These are phyloP conservation scores for Polydrusus tereticollis DNA, from an alignment of 2,888 invertebrate species.

Conservation along the genomic window DNA sequence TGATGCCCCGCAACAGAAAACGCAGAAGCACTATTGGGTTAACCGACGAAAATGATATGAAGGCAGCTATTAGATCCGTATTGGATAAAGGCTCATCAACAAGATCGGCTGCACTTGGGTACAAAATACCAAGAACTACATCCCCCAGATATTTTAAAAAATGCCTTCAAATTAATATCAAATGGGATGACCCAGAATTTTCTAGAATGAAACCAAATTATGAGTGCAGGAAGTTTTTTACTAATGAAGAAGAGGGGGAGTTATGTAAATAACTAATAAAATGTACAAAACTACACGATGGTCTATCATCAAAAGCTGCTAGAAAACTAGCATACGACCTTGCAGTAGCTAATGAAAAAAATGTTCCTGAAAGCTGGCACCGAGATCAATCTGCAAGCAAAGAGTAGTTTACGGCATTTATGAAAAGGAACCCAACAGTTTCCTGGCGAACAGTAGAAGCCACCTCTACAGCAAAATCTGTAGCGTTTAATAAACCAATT, in stretches of 20 bases:
- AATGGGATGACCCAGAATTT: conserved; percentile 16
- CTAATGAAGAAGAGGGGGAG: conserved; percentile 27
- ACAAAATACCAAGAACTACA: conserved; percentile 23
- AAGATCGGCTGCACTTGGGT: conserved; percentile 17
- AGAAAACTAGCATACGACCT: conserved; percentile 39
- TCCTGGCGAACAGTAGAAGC: conserved; percentile 4
- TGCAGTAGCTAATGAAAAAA: conserved; percentile 41
- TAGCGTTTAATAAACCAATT: conserved; percentile 37
- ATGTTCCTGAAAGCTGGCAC: conserved; percentile 10
- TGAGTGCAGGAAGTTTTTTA: conserved; percentile 40
- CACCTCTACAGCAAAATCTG: conserved; percentile 4
- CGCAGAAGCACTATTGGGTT: conserved; percentile 17
- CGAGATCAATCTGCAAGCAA: conserved; percentile 34
- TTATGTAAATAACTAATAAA: conserved; percentile 37
- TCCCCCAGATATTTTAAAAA: conserved; percentile 30
- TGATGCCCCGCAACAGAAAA: conserved; percentile 14
- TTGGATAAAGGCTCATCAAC: conserved; percentile 27
- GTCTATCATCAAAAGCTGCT: conserved; percentile 41
- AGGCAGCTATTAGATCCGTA: conserved; percentile 11
- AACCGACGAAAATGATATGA: conserved; percentile 17
- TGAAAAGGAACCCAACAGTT: conserved; percentile 14
- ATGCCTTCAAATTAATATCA: conserved; percentile 7
- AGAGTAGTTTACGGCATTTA: conserved; percentile 29
- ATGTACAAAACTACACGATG: conserved; percentile 43
- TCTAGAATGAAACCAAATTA: conserved; percentile 38